Conservation (phyloP, 2,797 vertebrate genomes). For the Ptychadena robeensis region DNA sequence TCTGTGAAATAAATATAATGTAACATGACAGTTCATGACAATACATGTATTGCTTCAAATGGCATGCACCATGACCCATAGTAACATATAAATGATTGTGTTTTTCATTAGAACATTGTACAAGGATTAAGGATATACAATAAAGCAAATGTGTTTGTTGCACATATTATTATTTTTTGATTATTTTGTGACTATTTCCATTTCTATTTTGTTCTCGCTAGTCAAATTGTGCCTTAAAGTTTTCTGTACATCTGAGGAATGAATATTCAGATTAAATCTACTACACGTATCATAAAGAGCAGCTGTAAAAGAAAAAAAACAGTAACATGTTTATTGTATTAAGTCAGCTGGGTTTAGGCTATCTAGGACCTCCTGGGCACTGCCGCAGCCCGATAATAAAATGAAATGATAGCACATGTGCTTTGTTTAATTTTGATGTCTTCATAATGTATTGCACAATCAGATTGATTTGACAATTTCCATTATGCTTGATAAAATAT, state of each 20-base stretch:
- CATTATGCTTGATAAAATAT: slow-evolving; percentile 99
- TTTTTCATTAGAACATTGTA: neutral
- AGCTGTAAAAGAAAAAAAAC: slow-evolving; percentile 79
- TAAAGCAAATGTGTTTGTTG: slow-evolving; percentile 72
- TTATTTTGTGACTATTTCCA: slow-evolving; percentile 86
- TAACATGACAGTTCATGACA: slow-evolving; percentile 16
- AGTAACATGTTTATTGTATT: slow-evolving; percentile 92
- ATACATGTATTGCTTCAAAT: neutral
- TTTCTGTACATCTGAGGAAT: slow-evolving; percentile 99
- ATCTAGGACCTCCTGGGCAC: slow-evolving; percentile 90
- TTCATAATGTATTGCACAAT: slow-evolving; percentile 99
- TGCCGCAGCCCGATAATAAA: slow-evolving; percentile 92
- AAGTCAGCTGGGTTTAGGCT: slow-evolving; percentile 86
- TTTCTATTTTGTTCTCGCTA: slow-evolving; percentile 87
- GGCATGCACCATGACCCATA: neutral
- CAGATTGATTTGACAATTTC: slow-evolving; percentile 99
- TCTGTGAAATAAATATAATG: slow-evolving; percentile 2
- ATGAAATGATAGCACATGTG: slow-evolving; percentile 99
- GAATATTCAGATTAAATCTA: slow-evolving; percentile 99
- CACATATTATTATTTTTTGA: slow-evolving; percentile 85
- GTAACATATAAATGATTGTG: neutral
- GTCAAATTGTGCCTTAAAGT: slow-evolving; percentile 99
- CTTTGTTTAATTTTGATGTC: slow-evolving; percentile 99
- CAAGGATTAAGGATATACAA: slow-evolving; percentile 71
- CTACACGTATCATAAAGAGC: slow-evolving; percentile 83